Conservation (phyloP, 2,113 vertebrate genomes). For the Plecturocebus donacophilus region DNA sequence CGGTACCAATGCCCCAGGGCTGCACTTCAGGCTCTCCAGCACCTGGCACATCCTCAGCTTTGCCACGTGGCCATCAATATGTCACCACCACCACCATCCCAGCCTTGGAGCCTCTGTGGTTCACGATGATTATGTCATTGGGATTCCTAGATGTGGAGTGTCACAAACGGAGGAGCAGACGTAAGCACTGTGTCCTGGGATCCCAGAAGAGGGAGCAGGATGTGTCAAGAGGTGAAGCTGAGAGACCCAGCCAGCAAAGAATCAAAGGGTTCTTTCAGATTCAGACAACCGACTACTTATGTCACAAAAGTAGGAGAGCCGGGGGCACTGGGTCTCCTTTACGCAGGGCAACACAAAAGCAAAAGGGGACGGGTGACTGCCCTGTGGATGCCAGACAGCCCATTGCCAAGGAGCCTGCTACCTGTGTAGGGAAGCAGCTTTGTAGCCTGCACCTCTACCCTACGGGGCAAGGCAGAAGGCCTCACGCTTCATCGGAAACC, state of each 20-base stretch:
- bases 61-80: accelerated
- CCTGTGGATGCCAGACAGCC: accelerated
- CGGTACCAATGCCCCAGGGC: accelerated
- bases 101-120: not conserved
- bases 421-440: not conserved
- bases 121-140: not conserved
- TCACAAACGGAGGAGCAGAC: no score
- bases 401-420: not conserved
- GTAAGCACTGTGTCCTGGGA: not conserved
- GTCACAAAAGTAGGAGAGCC: not conserved
- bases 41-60: accelerated
- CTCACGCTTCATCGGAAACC: not conserved
- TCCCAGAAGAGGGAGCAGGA: not conserved
- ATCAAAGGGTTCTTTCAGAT: not conserved
- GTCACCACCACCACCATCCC: accelerated
- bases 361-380: not conserved
- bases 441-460: not conserved
- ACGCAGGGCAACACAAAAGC: accelerated
- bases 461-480: accelerated
- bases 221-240: not conserved
- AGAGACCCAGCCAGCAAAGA: not conserved
- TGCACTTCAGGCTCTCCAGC: not conserved
- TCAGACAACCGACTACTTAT: no score
- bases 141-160: accelerated
- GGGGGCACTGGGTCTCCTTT: accelerated